These are phyloP conservation scores for Karalla daura DNA, from an alignment of 2,797 vertebrate genomes.

Conservation along the genomic window DNA sequence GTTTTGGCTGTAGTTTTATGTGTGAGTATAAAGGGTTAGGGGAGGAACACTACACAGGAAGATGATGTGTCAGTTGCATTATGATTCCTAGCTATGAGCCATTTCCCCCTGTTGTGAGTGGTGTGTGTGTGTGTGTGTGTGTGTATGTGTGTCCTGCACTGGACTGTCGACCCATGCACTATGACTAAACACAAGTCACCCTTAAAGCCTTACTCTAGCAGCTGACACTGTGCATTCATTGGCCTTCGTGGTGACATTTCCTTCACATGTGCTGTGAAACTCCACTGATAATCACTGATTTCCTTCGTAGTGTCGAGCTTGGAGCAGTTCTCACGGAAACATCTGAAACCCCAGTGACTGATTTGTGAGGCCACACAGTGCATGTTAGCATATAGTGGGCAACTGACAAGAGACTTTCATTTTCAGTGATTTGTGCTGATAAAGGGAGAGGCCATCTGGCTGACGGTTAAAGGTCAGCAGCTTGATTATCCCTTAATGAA, in stretches of 20 bases:
- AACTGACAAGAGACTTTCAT: no score
- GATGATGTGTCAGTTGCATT: not conserved
- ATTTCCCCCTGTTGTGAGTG: no score
- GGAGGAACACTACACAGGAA: constrained; percentile 4
- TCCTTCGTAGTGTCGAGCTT: not conserved
- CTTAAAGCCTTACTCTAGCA: not conserved
- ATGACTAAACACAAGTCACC: not conserved
- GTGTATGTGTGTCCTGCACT: no score
- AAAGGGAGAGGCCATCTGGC: not conserved
- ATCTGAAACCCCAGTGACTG: not conserved
- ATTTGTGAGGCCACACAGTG: not conserved
- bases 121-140: no score
- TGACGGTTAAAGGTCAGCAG: not conserved
- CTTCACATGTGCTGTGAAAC: not conserved
- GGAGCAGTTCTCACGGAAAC: constrained; percentile 8
- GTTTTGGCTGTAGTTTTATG: not conserved
- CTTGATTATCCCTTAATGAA: not conserved
- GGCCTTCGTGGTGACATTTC: not conserved
- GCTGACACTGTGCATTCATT: not conserved
- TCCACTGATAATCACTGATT: not conserved
- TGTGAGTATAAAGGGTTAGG: not conserved
- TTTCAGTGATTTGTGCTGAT: not conserved
- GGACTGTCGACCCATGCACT: no score
- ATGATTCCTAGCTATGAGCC: not conserved
- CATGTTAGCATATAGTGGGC: no score